Evolutionary conservation across 92 coral and sea anemone species (phyloP).

Genomic region (Chrysogorgia sp.): DNA sequence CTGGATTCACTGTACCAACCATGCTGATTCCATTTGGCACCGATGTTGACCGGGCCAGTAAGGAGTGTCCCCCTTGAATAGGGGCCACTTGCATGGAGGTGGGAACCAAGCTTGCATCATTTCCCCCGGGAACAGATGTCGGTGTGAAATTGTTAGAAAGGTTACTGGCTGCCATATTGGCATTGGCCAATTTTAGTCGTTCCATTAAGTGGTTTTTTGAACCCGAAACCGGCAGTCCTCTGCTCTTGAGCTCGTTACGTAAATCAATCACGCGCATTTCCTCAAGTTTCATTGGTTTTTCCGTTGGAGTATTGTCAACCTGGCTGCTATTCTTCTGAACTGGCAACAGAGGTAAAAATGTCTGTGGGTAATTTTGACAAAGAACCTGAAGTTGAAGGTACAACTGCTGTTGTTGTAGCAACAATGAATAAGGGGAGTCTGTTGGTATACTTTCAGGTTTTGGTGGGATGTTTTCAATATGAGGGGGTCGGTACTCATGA

Average conservation of each 20-base stretch:
- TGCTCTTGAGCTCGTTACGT: slow-evolving; percentile 88
- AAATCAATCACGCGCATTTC: slow-evolving; percentile 98
- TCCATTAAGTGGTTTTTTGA: slow-evolving; percentile 91
- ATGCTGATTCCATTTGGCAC: slow-evolving; percentile 34
- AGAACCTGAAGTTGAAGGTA: slow-evolving; percentile 92
- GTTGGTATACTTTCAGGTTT: slow-evolving; percentile 69
- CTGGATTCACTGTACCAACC: slow-evolving; percentile 34
- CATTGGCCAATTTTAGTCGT: slow-evolving; percentile 69
- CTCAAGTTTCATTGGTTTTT: slow-evolving; percentile 88
- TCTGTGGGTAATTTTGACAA: slow-evolving; percentile 91
- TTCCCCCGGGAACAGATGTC: background rate
- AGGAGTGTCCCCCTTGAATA: slow-evolving; percentile 21
- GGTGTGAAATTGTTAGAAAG: slow-evolving; percentile 18
- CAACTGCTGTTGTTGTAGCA: slow-evolving; percentile 93
- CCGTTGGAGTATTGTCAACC: slow-evolving; percentile 56
- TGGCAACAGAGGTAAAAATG: slow-evolving; percentile 76
- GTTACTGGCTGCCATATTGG: background rate
- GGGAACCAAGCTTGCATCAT: slow-evolving; percentile 43
- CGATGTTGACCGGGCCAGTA: slow-evolving; percentile 40
- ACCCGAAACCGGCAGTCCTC: slow-evolving; percentile 97
- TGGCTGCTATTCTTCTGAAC: slow-evolving; percentile 75
- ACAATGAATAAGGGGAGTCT: slow-evolving; percentile 93
- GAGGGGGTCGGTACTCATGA: slow-evolving; percentile 88
- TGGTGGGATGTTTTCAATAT: slow-evolving; percentile 71
- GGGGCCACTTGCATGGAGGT: slow-evolving; percentile 48